Conservation (phyloP, 1,140 invertebrate genomes). For the Chrysopa pallens region DNA sequence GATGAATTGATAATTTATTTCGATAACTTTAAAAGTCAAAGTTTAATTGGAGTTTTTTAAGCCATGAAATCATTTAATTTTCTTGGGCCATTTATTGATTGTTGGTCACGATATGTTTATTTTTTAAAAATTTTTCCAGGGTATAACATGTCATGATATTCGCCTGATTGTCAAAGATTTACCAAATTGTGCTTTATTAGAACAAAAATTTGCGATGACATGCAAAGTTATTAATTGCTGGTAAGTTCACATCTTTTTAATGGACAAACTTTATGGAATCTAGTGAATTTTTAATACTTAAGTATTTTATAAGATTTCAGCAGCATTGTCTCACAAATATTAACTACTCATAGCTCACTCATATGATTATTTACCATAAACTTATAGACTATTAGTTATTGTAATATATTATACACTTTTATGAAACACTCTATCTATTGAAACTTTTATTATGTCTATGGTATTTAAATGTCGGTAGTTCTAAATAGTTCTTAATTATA, state of each 20-base stretch:
- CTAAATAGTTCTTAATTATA: no score
- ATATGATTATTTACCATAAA: no score
- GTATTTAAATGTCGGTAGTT: no score
- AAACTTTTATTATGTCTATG: no score
- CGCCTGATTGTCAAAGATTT: conserved; percentile 64
- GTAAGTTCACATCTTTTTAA: conserved; percentile 37
- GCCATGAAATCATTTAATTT: conserved; percentile 5
- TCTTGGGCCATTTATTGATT: conserved; percentile 4
- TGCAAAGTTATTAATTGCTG: conserved; percentile 76
- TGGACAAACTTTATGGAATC: neutral
- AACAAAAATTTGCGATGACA: conserved; percentile 63
- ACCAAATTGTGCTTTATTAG: conserved; percentile 60
- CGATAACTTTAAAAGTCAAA: neutral
- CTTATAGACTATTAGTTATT: no score
- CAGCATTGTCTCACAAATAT: no score
- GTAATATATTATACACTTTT: conserved; percentile 1
- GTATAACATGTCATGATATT: conserved; percentile 77
- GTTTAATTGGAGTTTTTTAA: conserved; percentile 2
- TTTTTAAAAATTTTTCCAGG: no score
- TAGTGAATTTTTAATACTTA: conserved; percentile 1
- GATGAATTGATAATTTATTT: no score
- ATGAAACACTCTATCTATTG: no score
- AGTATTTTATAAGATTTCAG: no score
- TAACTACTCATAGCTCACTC: no score
- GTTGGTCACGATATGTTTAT: no score